phyloP scores from a whole-genome alignment of 2,797 vertebrate genomes.

The Rhinogobio ventralis region DNA sequence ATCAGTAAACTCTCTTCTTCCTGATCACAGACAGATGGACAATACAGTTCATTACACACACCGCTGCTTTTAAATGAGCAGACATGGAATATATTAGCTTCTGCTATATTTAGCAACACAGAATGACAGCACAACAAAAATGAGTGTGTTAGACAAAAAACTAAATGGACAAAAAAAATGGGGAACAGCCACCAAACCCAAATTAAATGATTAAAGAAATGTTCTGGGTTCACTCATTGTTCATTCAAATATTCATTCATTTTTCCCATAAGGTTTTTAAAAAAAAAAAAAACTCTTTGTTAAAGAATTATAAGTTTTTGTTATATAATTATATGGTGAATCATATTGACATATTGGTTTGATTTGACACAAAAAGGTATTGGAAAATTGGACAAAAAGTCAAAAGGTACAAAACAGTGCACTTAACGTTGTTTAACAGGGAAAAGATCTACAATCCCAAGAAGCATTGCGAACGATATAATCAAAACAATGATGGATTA shows the following conservation, averaged over 20 bases:
- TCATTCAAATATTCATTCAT: background rate
- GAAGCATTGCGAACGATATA: background rate
- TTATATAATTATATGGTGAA: too few relatives aligned
- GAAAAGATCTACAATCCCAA: background rate
- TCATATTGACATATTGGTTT: background rate
- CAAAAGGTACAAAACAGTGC: background rate
- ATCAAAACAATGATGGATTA: background rate
- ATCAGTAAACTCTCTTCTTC: slow-evolving; percentile 69
- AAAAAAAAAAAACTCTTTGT: background rate
- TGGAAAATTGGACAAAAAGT: background rate
- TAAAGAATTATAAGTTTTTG: background rate
- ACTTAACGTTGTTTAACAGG: background rate
- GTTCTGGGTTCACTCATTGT: slow-evolving; percentile 1
- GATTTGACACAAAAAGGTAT: background rate
- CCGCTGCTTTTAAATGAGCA: background rate
- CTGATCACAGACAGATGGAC: slow-evolving; percentile 63
- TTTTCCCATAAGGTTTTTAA: background rate
- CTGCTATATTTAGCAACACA: background rate
- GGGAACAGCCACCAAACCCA: background rate
- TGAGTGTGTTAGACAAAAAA: slow-evolving; percentile 31
- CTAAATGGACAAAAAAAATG: background rate
- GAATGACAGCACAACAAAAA: background rate
- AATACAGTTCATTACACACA: slow-evolving; percentile 9
- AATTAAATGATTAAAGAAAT: slow-evolving; percentile 12
- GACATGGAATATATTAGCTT: background rate